Evolutionary conservation across 2,888 invertebrate species (phyloP), one percentile per base, ranked within the genome.

Genomic region (Thereva nobilitata): DNA sequence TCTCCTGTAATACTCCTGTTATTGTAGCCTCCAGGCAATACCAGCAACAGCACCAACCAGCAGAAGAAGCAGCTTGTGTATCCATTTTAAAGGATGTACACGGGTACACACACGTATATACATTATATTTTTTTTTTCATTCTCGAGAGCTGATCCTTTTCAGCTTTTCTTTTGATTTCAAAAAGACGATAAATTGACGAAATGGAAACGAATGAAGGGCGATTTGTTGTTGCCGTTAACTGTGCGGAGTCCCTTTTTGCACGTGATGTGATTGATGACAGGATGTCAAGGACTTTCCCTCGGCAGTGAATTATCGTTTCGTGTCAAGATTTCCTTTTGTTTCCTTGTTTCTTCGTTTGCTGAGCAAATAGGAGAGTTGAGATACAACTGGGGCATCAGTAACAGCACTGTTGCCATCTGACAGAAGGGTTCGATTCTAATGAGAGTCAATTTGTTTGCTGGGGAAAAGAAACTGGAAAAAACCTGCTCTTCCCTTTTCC

Each of bases 251-350:
- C 49, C 59, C 56, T 49, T 65, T 65, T 65, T 65, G 55, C 65
- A 55, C 65, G 53, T 65, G 55, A 65, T 55, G 65, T 65, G 65
- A 65, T 53, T 65, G 65, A 65, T 65, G 65, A 65, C 65, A 65
- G 65, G 65, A 65, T 65, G 65, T 65, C 65, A 65, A 65, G 65
- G 65, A 65, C 65, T 65, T 50, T 55, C 56, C 65, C 53, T 55
- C 38, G 10, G 53, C 52, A 49, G 65, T 65, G 65, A 65, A 65
- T 65, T 65, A 65, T 65, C 55, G 65, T 56, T 56, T 55, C 56
- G 45, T 55, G 65, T 65, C 56, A 56, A 63, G 49, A 55, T 55
- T 65, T 55, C 65, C 41, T 54, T 65, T 65, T 65, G 65, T 55
- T 65, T 65, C 65, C 49, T 65, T 65, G 49, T 65, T 55, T 65